phyloP scores from a whole-genome alignment of 2,797 vertebrate species.

The Chloroceryle amazona region DNA sequence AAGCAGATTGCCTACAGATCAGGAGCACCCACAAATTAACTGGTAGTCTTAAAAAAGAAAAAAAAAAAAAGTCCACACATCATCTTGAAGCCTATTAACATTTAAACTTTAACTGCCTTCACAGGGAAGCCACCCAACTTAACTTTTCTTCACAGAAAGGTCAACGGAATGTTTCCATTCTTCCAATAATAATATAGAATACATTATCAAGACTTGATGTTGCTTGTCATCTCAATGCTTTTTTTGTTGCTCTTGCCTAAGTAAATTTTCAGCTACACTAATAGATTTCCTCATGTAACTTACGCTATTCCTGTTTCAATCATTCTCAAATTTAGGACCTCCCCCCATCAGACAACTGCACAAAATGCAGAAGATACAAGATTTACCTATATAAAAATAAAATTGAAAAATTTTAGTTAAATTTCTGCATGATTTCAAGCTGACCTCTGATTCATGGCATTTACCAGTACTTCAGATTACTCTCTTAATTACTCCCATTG shows the following conservation, averaged over 20 bases:
- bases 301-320: not conserved
- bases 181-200: not conserved
- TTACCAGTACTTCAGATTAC: not conserved
- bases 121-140: not conserved
- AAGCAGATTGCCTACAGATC: conserved; percentile 66
- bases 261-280: not conserved
- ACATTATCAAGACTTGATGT: not conserved
- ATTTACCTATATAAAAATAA: not conserved
- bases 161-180: not conserved
- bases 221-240: not conserved
- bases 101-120: conserved; percentile 56
- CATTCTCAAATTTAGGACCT: not conserved
- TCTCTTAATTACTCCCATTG: not conserved
- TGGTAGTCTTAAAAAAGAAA: not conserved
- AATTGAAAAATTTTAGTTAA: not conserved
- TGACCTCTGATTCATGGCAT: not conserved
- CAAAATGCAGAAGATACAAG: not conserved
- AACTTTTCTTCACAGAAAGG: not conserved
- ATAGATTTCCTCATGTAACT: not conserved
- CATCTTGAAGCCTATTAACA: conserved; percentile 57
- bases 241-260: not conserved
- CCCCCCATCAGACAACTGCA: not conserved
- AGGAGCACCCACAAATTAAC: conserved; percentile 65
- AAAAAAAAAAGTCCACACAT: not conserved
- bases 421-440: not conserved